Base-by-base conservation (phyloP, 1,140 invertebrate species). In the Augochlora pura region DNA sequence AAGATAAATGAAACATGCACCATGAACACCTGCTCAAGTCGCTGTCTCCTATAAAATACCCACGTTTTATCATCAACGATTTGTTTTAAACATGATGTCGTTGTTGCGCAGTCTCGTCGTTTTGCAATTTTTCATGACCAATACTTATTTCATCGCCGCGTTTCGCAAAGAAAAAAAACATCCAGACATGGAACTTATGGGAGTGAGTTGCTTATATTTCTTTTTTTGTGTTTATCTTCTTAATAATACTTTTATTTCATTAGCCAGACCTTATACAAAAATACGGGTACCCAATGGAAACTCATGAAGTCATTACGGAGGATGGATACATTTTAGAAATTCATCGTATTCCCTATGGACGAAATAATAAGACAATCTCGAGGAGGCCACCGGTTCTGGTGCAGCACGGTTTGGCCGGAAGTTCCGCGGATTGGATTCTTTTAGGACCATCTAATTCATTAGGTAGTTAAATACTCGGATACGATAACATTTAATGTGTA, bases 341-440 rank as follows among this genome's bases (percentile, higher is more conserved):
- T 32, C 95, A 95, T 82, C 89, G 95, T 73, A 95, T 96, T 84
- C 93, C 93, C 39, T 46, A 38, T 90, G 96, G 95, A 73, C 92
- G 91, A n/a, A 93, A 93, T 64, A 91, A 8, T 68, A 84, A 75
- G 59, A 39, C 18, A 63, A 77, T 71, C 42, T 86, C 8, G 39
- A 92, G 77, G 91, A 93, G 18, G 94, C 94, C 18, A 94, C 95
- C 94, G 0, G 91, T 95, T 27, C 94, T 96, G 38, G 88, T 97
- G 1, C 95, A 96, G 92, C 97, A 98, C 87, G 97, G 97, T 2
- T 87, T 97, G 10, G 86, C 96, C 10, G 95, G 94, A 2, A 96
- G 95, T 39, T 96, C 96, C 1, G 94, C 94, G 1, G 96, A 96
- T 88, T 97, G 95, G 95, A 92, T 97, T 2, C 90, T 96, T 10